A percentile compares a stretch with the other conserved stretches of the same genome.
Evolutionary conservation across 1,140 invertebrate genomes (phyloP).

Genomic region (Pogonomyrmex californicus): DNA sequence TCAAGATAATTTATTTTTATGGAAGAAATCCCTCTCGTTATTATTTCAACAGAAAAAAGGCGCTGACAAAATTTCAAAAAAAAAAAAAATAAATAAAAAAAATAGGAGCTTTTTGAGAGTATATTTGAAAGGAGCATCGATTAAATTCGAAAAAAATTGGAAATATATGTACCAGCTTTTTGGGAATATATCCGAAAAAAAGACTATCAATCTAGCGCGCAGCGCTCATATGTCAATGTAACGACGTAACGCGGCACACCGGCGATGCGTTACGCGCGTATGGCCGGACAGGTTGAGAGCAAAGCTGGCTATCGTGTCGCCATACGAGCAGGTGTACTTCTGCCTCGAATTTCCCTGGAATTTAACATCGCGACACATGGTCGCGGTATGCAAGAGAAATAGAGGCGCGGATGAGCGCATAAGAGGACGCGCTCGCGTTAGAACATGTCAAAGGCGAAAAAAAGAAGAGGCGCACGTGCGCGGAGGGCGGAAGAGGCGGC

Average conservation of each 20-base stretch:
- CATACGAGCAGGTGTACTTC: constrained; percentile 42
- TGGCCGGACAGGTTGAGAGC: background rate
- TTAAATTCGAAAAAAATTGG: background rate
- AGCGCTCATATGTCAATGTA: constrained; percentile 3
- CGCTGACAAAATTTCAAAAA: background rate
- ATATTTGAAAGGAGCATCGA: background rate
- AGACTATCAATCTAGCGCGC: constrained; percentile 11
- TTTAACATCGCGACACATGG: constrained; percentile 58
- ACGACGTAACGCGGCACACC: background rate
- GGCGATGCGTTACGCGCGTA: constrained; percentile 24
- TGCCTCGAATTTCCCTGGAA: constrained; percentile 40
- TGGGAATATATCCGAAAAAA: constrained; percentile 7
- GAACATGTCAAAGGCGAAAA: constrained; percentile 57
- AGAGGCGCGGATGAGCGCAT: constrained; percentile 38
- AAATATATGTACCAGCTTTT: background rate
- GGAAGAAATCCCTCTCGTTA: background rate
- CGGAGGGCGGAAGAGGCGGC: background rate
- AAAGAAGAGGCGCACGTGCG: background rate
- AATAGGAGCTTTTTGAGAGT: background rate
- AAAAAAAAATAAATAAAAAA: background rate
- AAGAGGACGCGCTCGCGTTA: constrained; percentile 14
- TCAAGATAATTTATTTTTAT: background rate
- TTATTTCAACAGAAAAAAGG: background rate
- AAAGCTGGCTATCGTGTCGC: constrained; percentile 37
- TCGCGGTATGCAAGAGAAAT: constrained; percentile 19